Conservation (phyloP, 2,797 vertebrate genomes). For the Chrosomus eos region DNA sequence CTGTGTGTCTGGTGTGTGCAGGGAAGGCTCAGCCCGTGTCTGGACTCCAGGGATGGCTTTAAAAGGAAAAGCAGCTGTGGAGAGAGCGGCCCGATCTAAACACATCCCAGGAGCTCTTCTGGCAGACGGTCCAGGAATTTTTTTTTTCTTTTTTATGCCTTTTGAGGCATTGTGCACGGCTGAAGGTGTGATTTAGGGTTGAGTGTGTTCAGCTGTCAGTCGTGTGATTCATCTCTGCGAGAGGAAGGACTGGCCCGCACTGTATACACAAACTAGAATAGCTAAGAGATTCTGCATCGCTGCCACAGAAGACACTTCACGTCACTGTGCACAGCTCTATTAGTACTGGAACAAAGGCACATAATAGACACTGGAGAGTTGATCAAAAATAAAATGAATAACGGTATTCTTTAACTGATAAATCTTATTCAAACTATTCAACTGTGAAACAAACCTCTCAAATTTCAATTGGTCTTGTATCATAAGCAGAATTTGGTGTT, state of each 20-base stretch:
- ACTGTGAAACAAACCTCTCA: neutral
- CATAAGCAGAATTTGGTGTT: neutral
- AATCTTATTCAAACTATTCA: neutral
- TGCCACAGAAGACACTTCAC: neutral
- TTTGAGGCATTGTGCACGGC: conserved; percentile 66
- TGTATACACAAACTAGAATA: neutral
- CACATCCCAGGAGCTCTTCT: conserved; percentile 56
- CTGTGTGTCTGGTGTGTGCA: neutral
- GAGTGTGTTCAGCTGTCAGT: conserved; percentile 4
- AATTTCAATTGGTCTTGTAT: neutral
- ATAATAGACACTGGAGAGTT: neutral
- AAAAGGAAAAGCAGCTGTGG: conserved; percentile 74
- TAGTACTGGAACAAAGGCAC: neutral
- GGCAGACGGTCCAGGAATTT: conserved; percentile 56
- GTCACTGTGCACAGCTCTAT: conserved; percentile 2
- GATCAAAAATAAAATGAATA: neutral
- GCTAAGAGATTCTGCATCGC: neutral
- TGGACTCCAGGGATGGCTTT: conserved; percentile 67
- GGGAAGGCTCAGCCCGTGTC: conserved; percentile 54
- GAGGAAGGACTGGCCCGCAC: conserved; percentile 16
- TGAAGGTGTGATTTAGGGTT: conserved; percentile 34
- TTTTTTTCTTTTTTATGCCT: conserved; percentile 67
- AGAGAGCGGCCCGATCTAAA: conserved; percentile 59
- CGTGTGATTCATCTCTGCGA: conserved; percentile 51
- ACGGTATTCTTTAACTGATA: neutral